Base-by-base conservation (phyloP, 2,888 invertebrate genomes). In the Drosophila algonquin region DNA sequence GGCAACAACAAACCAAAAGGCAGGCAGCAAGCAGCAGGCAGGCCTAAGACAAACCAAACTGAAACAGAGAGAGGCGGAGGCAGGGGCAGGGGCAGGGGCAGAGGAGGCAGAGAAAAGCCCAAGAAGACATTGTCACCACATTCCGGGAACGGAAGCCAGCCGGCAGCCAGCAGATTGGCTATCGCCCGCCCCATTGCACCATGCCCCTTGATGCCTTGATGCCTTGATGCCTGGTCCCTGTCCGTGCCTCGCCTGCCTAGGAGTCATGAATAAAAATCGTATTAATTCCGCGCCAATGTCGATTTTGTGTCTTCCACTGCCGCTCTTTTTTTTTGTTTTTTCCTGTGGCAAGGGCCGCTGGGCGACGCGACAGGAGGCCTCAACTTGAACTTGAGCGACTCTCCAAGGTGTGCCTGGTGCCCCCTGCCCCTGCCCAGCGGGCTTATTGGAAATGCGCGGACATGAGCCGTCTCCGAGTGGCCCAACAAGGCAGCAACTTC, bases 221-320 rank as follows among this genome's bases (percentile, higher is more conserved):
- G 27, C 32, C 24, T 24, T 5, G 24, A 24, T 53, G 54, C 46
- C 48, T 18, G 30, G 14, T n/a, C 32, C 35, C 50, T 30, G 52
- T 24, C 21, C 21, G 51, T 50, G 40, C 40, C 40, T 40, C 6
- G 40, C 40, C 40, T 57, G 46, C 51, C 57, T 24, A 50, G 51
- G 58, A 63, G 89, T 78, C 87, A 86, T 86, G 86, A 87, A 86
- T 89, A 86, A 87, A 85, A 87, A 80, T 86, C 86, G 89, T 81
- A 89, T 89, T 89, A 83, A 86, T 87, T 88, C 75, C 62, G 77
- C 75, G 77, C 50, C 79, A 76, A 67, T 80, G 80, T 80, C 86
- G 73, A 81, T 81, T 60, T 75, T 64, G 55, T 53, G 54, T 67
- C 51, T 63, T 32, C 27, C 27, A 27, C 10, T 6, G 52, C 16